Base-by-base conservation (phyloP, 2,888 invertebrate species). In the Tanytarsus gracilentus region DNA sequence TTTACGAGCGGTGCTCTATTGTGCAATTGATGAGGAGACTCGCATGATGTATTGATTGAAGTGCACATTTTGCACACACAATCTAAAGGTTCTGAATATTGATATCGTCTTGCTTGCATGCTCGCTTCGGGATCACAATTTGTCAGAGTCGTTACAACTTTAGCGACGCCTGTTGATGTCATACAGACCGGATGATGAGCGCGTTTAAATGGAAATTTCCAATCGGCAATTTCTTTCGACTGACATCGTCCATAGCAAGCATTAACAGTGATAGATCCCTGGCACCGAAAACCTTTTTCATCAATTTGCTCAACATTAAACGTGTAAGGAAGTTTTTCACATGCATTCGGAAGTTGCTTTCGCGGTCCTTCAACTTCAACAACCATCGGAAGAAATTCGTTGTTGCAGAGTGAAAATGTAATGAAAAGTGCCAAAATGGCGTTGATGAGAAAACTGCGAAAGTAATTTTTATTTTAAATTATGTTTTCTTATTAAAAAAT, bases 111-210 rank as follows among this genome's bases (percentile, higher is more conserved):
- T 0, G 86, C 85, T 52, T 83, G 84, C 1, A 82, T 77, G 62
- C 79, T 76, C 0, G 82, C 86, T 7, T 82, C 84, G 1, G 83
- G 82, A 68, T 92, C 88, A 69, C 92, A 93, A 69, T 88, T 76
- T 4, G 79, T 76, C 39, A 92, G 75, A 50, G 78, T 79, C 1
- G 82, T 83, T 14, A 81, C 78, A 1, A 83, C 80, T 55, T 81
- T 79, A 62, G 79, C 79, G 3, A 85, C 77, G 1, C 81, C 81
- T 18, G 18, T 44, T 1, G 83, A 84, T 70, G 91, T 90, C 44
- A 85, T 83, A 72, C 92, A 93, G 1, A 92, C 91, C 0, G 88
- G 89, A 70, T 93, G 92, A 66, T 83, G 82, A 0, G 88, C 88
- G 63, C 85, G 82, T 70, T 91, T 92, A 74, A 84, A 92, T 0